Percentiles rank a stretch among this genome's conserved stretches.
Evolutionary conservation across 2,113 vertebrate genomes (phyloP).

Genomic region (Spea bombifrons): DNA sequence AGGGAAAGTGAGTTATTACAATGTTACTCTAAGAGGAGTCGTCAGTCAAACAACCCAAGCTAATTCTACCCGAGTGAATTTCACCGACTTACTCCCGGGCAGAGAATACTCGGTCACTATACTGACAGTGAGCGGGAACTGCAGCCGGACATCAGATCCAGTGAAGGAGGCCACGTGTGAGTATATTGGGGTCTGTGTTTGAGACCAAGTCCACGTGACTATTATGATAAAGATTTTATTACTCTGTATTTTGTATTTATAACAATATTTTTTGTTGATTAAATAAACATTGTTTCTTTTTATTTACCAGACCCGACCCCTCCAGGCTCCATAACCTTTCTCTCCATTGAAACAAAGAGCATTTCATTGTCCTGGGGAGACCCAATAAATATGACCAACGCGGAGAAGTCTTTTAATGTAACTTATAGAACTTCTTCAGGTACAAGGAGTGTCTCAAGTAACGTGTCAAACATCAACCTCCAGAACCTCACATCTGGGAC

Average conservation of each 20-base stretch:
- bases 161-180: constrained; percentile 21
- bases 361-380: neutral
- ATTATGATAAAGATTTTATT: neutral
- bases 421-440: neutral
- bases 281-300: neutral
- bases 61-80: neutral
- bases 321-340: neutral
- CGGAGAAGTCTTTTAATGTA: constrained; percentile 10
- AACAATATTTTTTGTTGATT: neutral
- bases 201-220: too few species aligned
- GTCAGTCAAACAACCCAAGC: neutral
- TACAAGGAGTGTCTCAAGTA: neutral
- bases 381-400: constrained; percentile 13
- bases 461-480: neutral
- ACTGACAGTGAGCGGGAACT: neutral
- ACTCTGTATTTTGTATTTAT: neutral
- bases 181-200: neutral
- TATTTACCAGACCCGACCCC: constrained; percentile 14
- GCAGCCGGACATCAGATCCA: neutral
- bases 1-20: constrained; percentile 14
- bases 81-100: neutral
- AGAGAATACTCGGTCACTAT: neutral
- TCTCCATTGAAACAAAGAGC: neutral
- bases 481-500: constrained; percentile 7
- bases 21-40: constrained; percentile 4